Conservation (phyloP, 2,888 invertebrate genomes). For the Drosophila niveifrons region DNA sequence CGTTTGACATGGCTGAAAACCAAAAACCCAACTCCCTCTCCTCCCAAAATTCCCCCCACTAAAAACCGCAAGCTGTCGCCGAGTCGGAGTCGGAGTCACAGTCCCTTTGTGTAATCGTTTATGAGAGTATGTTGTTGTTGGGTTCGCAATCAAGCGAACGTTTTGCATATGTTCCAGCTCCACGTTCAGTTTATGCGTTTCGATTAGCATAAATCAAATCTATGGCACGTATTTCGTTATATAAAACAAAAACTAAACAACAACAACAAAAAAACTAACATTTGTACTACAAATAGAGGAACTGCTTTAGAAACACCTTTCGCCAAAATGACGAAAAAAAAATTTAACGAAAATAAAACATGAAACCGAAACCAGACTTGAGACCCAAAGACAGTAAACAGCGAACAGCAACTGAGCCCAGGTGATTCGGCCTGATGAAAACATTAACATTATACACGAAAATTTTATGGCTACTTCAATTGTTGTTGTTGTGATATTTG, state of each 20-base stretch:
- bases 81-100: neutral
- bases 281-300: slow-evolving; percentile 67
- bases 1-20: slow-evolving; percentile 66
- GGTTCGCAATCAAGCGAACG: slow-evolving; percentile 59
- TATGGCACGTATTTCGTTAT: slow-evolving; percentile 35
- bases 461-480: slow-evolving; percentile 75
- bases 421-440: slow-evolving; percentile 67
- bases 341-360: slow-evolving; percentile 40
- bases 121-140: slow-evolving; percentile 35
- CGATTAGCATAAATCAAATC: slow-evolving; percentile 76
- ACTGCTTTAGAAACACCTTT: slow-evolving; percentile 72
- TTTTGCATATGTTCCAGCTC: slow-evolving; percentile 66
- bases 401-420: neutral
- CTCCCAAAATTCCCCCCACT: neutral
- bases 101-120: slow-evolving; percentile 17
- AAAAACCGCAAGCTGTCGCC: slow-evolving; percentile 23
- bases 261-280: slow-evolving; percentile 17
- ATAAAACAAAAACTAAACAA: slow-evolving; percentile 9
- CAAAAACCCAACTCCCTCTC: neutral
- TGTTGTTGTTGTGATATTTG: slow-evolving; percentile 38
- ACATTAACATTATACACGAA: slow-evolving; percentile 72
- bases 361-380: slow-evolving; percentile 43
- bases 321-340: slow-evolving; percentile 48
- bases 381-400: slow-evolving; percentile 37
- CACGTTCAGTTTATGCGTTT: slow-evolving; percentile 63